A percentile compares a stretch with the other conserved stretches of the same genome.
Evolutionary conservation across 2,888 invertebrate genomes (phyloP).

Genomic region (Sturmia bella): DNA sequence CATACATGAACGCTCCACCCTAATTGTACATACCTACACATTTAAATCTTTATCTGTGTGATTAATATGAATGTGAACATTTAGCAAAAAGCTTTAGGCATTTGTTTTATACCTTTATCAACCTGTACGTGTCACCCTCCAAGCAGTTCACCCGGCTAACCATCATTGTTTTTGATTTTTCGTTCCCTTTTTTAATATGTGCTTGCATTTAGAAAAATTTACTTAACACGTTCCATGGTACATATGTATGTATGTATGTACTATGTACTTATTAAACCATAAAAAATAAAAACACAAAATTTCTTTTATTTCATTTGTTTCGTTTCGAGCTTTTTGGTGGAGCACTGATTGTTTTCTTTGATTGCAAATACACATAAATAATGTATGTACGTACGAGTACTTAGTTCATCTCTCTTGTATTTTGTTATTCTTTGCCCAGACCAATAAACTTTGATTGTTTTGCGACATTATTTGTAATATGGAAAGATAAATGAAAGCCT

Average conservation of each 20-base stretch:
- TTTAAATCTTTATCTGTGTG: neutral
- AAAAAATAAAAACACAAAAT: slow-evolving; percentile 44
- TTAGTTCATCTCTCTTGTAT: no score
- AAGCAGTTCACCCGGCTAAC: slow-evolving; percentile 50
- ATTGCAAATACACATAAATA: slow-evolving; percentile 54
- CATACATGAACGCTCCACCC: no score
- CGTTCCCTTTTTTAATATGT: slow-evolving; percentile 51
- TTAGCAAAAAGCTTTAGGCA: slow-evolving; percentile 28
- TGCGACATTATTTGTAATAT: slow-evolving; percentile 37
- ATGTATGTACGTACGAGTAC: no score
- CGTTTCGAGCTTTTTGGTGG: slow-evolving; percentile 7
- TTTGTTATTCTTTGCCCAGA: slow-evolving; percentile 24
- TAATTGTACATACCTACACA: neutral
- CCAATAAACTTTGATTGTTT: slow-evolving; percentile 20
- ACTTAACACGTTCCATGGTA: slow-evolving; percentile 36
- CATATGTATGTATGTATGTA: no score
- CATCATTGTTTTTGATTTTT: slow-evolving; percentile 54
- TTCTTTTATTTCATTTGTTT: slow-evolving; percentile 23
- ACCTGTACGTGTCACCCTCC: slow-evolving; percentile 64
- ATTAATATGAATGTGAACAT: neutral
- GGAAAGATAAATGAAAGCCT: neutral
- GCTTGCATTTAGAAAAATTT: slow-evolving; percentile 12
- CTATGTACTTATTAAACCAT: slow-evolving; percentile 61
- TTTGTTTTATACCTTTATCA: slow-evolving; percentile 51
- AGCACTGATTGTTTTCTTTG: slow-evolving; percentile 52